Evolutionary conservation across 2,888 invertebrate genomes (phyloP), one percentile per base, ranked within the genome.

Genomic region (Bombylius major): DNA sequence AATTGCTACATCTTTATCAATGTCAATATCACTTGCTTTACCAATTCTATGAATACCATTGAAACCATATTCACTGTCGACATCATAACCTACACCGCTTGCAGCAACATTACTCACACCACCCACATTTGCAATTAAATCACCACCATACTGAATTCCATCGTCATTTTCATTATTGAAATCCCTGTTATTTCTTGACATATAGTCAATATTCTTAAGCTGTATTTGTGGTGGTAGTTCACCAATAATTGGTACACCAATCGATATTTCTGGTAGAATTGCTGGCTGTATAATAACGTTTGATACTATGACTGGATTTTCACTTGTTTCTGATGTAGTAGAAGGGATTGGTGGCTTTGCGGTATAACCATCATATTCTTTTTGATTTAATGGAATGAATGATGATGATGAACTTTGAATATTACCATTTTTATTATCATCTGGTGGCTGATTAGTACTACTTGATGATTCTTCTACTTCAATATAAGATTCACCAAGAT

Each of bases 181-280:
- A 45, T 14, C n/a, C 12, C 36, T 50, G 11, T 13, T 23, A 8
- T 55, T 55, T 34, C 39, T 51, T 14, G 72, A 70, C 67, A 71
- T 69, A 57, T 68, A 73, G 62, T 73, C 73, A 60, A 73, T 71
- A 65, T 73, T 72, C 61, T 70, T 72, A 4, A 75, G 64, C 61
- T 74, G 73, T 57, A 75, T 73, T 63, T 74, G 75, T 23, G 74
- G 74, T 23, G 74, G 74, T 39, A 74, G 58, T 60, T 75, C 75
- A 4, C 71, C 75, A 56, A 75, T 75, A 4, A 75, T 71, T 0
- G 74, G 74, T 23, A 75, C 73, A 12, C 73, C 73, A 36, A 75
- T 71, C 4, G 73, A 68, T 63, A 73, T 62, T 55, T 72, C 72
- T n/a, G 71, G 62, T 47, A 63, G 56, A 48, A 71, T 64, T 9